Base-by-base conservation (phyloP, 1,140 invertebrate species). In the Cydia splendana region DNA sequence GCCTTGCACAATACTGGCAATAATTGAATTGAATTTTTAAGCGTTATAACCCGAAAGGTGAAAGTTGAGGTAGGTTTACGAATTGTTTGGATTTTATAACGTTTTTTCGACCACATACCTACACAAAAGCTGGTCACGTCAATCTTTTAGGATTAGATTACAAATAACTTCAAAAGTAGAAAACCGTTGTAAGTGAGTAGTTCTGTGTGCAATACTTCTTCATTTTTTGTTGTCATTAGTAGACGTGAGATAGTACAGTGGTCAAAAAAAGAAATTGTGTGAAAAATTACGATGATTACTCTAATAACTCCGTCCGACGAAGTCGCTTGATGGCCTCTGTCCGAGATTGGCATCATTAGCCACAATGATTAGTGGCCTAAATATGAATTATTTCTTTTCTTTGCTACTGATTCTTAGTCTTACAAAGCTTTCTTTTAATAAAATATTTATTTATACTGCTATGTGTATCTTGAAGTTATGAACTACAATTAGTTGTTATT, bases 221-320 rank as follows among this genome's bases (percentile, higher is more conserved):
- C 78, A 85, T 90, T 92, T 92, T 92, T 92, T 91, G 89, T 90
- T 88, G 82, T 91, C 89, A 92, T 92, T 91, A 92, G 87, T 84
- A 83, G 90, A 91, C 86, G 86, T 90, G 85, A 88, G 90, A 88
- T 88, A 90, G 85, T 86, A 86, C 83, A 84, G 86, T 85, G 84
- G 81, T 85, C 83, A 89, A 90, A 82, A 91, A 91, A 91, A 91
- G 88, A 91, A 90, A 91, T 90, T 93, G 91, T 91, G 91, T 91
- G 89, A 93, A 93, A 93, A 93, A 91, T 91, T 91, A 91, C 89
- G 86, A 90, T 91, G 91, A 91, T 93, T 91, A 91, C 88, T 91
- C 83, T 91, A 91, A 91, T 91, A 91, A 90, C 83, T 82, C 80
- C 76, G 81, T 82, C 81, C 81, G 84, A 79, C 84, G 81, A 84